These are phyloP conservation scores for Anser cygnoides DNA, from an alignment of 2,113 vertebrate species.

Conservation along the genomic window DNA sequence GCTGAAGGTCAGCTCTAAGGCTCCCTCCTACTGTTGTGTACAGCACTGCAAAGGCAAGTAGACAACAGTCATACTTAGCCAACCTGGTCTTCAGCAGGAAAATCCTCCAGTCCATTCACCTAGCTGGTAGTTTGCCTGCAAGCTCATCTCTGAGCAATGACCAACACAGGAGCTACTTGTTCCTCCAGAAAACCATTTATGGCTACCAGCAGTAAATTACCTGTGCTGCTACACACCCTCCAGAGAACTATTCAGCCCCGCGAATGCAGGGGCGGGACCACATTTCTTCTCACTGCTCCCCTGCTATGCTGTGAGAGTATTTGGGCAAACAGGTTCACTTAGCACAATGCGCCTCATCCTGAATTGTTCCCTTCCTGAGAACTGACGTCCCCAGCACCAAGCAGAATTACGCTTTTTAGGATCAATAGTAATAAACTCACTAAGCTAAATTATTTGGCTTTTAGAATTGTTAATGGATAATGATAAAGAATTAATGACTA, in stretches of 20 bases:
- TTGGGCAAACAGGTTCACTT: neutral
- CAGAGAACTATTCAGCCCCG: neutral
- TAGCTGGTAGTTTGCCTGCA: neutral
- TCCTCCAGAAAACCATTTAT: neutral
- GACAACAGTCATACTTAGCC: neutral
- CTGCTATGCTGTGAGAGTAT: neutral
- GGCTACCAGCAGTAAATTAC: slow-evolving; percentile 12
- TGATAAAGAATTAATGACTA: neutral
- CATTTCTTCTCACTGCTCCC: neutral
- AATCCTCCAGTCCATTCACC: neutral
- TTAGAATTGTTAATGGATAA: neutral
- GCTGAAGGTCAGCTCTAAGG: neutral
- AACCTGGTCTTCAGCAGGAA: neutral
- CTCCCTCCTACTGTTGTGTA: neutral
- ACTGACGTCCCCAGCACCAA: neutral
- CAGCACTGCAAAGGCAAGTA: neutral
- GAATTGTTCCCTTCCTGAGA: neutral
- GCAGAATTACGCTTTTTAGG: neutral
- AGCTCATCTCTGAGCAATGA: neutral
- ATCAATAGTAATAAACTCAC: slow-evolving; percentile 10
- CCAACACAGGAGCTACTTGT: neutral
- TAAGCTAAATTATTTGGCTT: neutral
- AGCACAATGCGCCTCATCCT: neutral
- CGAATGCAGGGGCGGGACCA: neutral
- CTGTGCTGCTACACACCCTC: neutral